These are phyloP conservation scores for Colaptes auratus DNA, from an alignment of 2,113 vertebrate genomes.

Conservation along the genomic window DNA sequence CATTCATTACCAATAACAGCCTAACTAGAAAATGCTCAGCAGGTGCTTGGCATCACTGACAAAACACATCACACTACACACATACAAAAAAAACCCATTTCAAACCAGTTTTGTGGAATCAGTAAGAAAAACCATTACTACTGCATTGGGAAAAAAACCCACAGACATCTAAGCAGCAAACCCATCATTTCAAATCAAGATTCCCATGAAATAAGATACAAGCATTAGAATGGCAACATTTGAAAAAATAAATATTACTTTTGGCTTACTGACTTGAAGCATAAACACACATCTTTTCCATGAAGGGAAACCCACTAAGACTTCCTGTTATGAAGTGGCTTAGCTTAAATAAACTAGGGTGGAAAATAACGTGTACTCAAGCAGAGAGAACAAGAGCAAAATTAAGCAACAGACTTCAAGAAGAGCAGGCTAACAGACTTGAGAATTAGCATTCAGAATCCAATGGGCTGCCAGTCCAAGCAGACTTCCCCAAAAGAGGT, in stretches of 20 bases:
- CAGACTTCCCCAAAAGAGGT: neutral
- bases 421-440: neutral
- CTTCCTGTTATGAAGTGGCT: constrained; percentile 3
- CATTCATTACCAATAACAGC: neutral
- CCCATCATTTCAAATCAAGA: neutral
- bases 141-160: neutral
- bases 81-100: neutral
- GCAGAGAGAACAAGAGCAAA: neutral
- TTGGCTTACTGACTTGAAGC: neutral
- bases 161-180: neutral
- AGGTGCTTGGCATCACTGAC: neutral
- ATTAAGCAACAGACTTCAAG: neutral
- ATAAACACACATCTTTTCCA: neutral
- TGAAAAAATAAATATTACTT: neutral
- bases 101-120: neutral
- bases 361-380: neutral
- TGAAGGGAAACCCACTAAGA: neutral
- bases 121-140: neutral
- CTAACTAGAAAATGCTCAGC: neutral
- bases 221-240: neutral
- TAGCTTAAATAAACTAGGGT: neutral
- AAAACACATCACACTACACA: neutral
- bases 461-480: neutral
- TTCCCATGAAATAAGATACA: neutral
- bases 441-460: neutral